A percentile compares a stretch with the other conserved stretches of the same genome.
Evolutionary conservation across 1,140 invertebrate genomes (phyloP).

Genomic region (Steinernema feltiae): DNA sequence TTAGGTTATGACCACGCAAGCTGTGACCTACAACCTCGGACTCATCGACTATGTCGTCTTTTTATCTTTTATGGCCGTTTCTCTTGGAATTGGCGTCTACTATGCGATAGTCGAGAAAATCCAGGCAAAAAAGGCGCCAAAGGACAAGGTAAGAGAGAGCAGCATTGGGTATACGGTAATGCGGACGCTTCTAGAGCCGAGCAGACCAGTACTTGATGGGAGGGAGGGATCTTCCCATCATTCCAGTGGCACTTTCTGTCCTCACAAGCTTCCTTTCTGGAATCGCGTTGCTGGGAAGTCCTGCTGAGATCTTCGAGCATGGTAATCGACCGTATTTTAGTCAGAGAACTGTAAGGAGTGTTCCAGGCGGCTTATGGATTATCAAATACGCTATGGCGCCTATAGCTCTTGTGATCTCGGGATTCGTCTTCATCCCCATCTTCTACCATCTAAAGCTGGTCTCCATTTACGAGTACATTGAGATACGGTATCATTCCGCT

Average conservation of each 20-base stretch:
- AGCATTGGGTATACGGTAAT: neutral
- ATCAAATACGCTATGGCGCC: neutral
- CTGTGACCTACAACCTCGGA: neutral
- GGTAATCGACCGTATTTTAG: neutral
- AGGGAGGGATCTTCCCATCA: slow-evolving; percentile 35
- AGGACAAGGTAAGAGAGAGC: neutral
- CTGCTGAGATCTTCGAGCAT: slow-evolving; percentile 35
- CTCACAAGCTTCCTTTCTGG: slow-evolving; percentile 50
- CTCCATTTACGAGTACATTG: neutral
- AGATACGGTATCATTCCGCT: neutral
- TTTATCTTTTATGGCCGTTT: neutral
- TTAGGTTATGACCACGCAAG: too few species aligned
- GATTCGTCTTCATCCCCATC: neutral
- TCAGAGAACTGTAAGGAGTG: neutral
- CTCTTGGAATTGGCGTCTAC: slow-evolving; percentile 9
- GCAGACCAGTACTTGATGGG: slow-evolving; percentile 40
- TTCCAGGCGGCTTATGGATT: neutral
- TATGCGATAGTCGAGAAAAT: slow-evolving; percentile 10
- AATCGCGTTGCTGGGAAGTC: slow-evolving; percentile 45
- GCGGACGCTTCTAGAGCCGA: neutral
- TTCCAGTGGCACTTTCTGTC: slow-evolving; percentile 46
- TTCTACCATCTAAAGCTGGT: neutral
- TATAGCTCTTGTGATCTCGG: neutral
- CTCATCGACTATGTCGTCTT: slow-evolving; percentile 5
- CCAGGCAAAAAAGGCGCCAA: neutral